phyloP scores from a whole-genome alignment of 2,113 vertebrate genomes.

The Entelurus aequoreus region DNA sequence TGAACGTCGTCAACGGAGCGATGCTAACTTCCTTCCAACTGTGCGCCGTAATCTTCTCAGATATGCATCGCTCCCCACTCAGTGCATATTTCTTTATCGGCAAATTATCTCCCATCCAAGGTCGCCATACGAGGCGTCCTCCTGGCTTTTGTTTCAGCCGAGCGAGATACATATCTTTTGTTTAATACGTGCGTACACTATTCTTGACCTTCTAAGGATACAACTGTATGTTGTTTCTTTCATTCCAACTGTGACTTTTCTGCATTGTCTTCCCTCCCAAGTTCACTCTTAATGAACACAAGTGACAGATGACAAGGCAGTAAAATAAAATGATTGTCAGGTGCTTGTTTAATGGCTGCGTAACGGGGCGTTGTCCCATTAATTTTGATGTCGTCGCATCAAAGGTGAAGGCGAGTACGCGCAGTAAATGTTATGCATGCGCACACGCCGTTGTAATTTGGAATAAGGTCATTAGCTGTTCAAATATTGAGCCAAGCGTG shows the following conservation, averaged over 20 bases:
- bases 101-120: constrained; percentile 30
- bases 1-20: neutral
- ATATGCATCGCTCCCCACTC: neutral
- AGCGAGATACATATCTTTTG: constrained; percentile 4
- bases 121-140: constrained; percentile 13
- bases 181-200: neutral
- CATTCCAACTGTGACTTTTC: too few species aligned
- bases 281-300: neutral
- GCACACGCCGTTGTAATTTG: neutral
- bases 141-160: constrained; percentile 17
- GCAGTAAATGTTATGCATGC: neutral
- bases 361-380: constrained; percentile 6
- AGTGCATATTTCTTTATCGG: constrained; percentile 14
- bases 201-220: neutral
- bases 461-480: neutral
- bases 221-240: too few species aligned
- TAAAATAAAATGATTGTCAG: constrained; percentile 5
- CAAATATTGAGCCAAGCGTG: neutral
- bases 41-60: neutral
- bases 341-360: neutral
- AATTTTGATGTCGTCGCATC: constrained; percentile 2
- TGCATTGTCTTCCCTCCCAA: neutral
- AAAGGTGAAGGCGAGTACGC: neutral
- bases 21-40: neutral
- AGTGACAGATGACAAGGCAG: constrained; percentile 2